Evolutionary conservation across 2,797 vertebrate genomes (phyloP).

Genomic region (Falco novaeseelandiae): DNA sequence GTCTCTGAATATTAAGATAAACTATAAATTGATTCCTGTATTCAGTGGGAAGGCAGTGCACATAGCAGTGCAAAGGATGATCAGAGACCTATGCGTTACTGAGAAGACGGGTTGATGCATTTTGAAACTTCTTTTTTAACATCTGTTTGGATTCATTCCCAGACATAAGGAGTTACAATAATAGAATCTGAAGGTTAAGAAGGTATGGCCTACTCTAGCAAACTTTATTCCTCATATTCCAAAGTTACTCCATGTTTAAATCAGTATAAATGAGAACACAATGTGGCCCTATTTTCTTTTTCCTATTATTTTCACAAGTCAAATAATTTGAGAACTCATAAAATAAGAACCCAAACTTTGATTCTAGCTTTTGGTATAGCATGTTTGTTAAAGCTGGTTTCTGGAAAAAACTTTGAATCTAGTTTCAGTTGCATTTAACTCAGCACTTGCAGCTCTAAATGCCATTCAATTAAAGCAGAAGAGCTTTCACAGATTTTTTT

Average conservation of each 20-base stretch:
- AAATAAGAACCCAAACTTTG: background rate
- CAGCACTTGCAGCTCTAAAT: background rate
- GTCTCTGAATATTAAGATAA: slow-evolving; percentile 37
- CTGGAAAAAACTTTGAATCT: background rate
- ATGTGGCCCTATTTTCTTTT: background rate
- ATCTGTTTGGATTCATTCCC: background rate
- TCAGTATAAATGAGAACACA: background rate
- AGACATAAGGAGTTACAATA: background rate
- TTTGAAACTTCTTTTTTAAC: background rate
- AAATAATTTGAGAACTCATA: background rate
- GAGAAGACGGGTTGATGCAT: background rate
- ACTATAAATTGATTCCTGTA: background rate
- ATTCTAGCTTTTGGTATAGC: background rate
- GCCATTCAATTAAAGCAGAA: background rate
- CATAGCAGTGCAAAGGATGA: background rate
- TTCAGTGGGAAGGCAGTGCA: background rate
- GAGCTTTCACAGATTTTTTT: background rate
- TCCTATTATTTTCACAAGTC: background rate
- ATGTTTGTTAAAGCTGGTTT: background rate
- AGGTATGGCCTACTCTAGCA: background rate
- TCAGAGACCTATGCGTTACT: background rate
- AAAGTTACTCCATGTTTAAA: background rate
- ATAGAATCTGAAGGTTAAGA: background rate
- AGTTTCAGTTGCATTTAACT: background rate
- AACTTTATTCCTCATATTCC: background rate